These are phyloP conservation scores for Heterocephalus glaber DNA, from an alignment of 2,113 vertebrate genomes.

Conservation along the genomic window DNA sequence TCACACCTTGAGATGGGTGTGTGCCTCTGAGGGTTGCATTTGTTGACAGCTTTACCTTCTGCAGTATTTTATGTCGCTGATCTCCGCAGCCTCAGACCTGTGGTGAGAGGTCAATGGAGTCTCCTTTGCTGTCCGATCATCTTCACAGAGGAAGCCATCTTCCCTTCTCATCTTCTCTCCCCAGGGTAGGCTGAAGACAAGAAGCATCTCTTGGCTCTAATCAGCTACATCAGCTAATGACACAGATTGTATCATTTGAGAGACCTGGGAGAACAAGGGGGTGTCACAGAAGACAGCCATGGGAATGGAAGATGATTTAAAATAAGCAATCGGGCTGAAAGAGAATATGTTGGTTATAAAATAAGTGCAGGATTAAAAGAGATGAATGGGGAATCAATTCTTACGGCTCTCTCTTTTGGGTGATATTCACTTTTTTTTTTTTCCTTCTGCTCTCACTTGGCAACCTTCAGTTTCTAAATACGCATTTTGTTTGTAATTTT, in stretches of 20 bases:
- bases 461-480: slow-evolving; percentile 64
- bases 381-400: slow-evolving; percentile 30
- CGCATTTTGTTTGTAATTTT: slow-evolving; percentile 73
- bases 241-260: neutral
- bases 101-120: neutral
- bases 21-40: neutral
- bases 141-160: neutral
- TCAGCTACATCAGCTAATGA: neutral
- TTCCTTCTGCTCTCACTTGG: neutral
- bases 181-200: neutral
- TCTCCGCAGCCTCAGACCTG: neutral
- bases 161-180: neutral
- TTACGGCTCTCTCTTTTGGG: neutral
- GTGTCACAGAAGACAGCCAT: neutral
- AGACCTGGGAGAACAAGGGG: accelerated
- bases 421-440: slow-evolving; percentile 4
- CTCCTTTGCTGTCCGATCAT: neutral
- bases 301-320: neutral
- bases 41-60: neutral
- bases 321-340: neutral
- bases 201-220: neutral
- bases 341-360: neutral
- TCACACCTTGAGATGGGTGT: neutral
- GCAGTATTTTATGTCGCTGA: neutral
- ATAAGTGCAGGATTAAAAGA: slow-evolving; percentile 29